A percentile compares a stretch with the other conserved stretches of the same genome.
Evolutionary conservation across 2,888 invertebrate genomes (phyloP).

Genomic region (Andrena camellia): DNA sequence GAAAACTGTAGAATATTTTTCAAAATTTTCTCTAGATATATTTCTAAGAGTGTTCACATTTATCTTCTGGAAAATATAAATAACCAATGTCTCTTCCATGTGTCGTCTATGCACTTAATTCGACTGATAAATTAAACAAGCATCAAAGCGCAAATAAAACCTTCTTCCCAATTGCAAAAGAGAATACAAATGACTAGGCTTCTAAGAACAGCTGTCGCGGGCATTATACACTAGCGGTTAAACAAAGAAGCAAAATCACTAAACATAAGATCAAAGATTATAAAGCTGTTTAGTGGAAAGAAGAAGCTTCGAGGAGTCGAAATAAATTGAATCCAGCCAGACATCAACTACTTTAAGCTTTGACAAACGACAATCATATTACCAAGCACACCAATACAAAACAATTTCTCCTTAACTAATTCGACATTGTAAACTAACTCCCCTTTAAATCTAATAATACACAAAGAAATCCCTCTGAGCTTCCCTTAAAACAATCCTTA

Average conservation of each 20-base stretch:
- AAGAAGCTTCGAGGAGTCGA: not conserved
- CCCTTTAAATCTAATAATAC: no score
- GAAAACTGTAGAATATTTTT: not conserved
- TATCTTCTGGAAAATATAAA: not conserved
- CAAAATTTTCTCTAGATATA: not conserved
- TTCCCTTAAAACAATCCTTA: no score
- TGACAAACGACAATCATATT: not conserved
- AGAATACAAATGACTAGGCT: not conserved
- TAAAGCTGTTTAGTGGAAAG: not conserved
- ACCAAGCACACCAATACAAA: not conserved
- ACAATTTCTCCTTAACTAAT: not conserved
- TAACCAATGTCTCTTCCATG: not conserved
- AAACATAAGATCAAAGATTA: not conserved
- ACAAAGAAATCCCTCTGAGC: no score
- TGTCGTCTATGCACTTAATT: not conserved
- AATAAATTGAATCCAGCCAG: slow-evolving; percentile 10
- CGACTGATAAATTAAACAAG: slow-evolving; percentile 4
- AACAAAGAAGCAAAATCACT: slow-evolving; percentile 12
- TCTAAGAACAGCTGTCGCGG: not conserved
- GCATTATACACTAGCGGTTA: not conserved
- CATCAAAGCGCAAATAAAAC: slow-evolving; percentile 8
- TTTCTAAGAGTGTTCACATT: not conserved
- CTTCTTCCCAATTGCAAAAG: not conserved
- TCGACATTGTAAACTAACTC: no score
- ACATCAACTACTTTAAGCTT: not conserved